phyloP scores from a whole-genome alignment of 2,888 invertebrate genomes.

The Melieria picta region DNA sequence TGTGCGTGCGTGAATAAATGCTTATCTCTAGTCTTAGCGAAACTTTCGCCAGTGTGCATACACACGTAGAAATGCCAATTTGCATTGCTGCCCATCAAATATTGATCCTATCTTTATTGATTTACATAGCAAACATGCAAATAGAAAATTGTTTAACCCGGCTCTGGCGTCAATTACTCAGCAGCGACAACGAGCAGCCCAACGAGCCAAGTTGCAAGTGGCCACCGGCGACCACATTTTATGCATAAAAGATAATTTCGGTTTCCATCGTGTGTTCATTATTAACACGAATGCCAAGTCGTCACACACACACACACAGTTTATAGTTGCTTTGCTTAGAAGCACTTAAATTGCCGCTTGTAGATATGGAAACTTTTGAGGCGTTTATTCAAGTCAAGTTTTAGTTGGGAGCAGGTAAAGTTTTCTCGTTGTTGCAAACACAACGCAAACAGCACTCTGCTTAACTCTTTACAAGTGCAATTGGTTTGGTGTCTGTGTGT shows the following conservation, averaged over 20 bases:
- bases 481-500: not conserved
- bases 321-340: not conserved
- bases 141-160: constrained; percentile 11
- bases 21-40: no score
- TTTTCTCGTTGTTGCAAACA: not conserved
- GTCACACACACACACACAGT: constrained; percentile 1
- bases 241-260: constrained; percentile 15
- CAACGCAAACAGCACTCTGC: not conserved
- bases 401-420: not conserved
- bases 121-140: constrained; percentile 8
- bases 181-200: not conserved
- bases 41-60: no score
- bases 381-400: not conserved
- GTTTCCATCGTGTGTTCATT: not conserved
- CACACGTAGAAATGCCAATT: constrained; percentile 23
- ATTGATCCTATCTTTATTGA: constrained; percentile 32
- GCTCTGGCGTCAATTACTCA: not conserved
- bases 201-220: not conserved
- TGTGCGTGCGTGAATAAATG: constrained; percentile 9
- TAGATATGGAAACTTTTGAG: not conserved
- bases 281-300: not conserved
- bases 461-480: not conserved
- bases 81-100: constrained; percentile 30
- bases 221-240: not conserved
- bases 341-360: not conserved